Conservation (phyloP, 30 jellyfish, hydroid and myxozoan species). For the Turritopsis rubra region DNA sequence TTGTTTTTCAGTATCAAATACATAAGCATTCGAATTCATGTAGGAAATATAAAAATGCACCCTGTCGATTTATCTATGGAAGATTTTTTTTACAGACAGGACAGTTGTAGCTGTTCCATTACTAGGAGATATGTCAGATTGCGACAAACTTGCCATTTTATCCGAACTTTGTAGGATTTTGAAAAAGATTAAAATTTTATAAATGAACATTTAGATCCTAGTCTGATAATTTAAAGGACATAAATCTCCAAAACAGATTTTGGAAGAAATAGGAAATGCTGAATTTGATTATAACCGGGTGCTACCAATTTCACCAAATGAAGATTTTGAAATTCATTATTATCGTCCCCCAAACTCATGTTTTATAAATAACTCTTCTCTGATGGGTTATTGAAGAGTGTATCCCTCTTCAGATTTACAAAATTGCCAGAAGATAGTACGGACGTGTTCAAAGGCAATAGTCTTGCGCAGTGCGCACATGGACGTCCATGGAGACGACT, state of each 20-base stretch:
- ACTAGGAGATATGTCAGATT: not conserved
- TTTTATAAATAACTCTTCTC: conserved; percentile 5
- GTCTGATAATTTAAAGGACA: not conserved
- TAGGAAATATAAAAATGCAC: conserved; percentile 22
- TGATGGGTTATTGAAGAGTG: not conserved
- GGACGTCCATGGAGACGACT: too few species aligned
- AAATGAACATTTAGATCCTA: conserved; percentile 5
- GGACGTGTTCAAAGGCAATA: conserved; percentile 17
- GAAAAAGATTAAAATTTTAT: not conserved
- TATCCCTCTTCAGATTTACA: not conserved
- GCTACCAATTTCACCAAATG: not conserved
- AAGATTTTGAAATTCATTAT: too few species aligned
- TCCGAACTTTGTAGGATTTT: not conserved
- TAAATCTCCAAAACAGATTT: too few species aligned
- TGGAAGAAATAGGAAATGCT: not conserved
- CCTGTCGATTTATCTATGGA: conserved; percentile 22
- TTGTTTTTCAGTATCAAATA: conserved; percentile 19
- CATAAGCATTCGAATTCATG: conserved; percentile 29
- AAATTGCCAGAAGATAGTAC: conserved; percentile 25
- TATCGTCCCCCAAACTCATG: conserved; percentile 11
- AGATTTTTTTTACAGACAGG: not conserved
- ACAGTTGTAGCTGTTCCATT: conserved; percentile 6
- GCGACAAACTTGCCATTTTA: not conserved
- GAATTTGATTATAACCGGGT: not conserved
- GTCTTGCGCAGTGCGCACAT: too few species aligned